Percentiles rank a stretch among this genome's conserved stretches.
These are phyloP conservation scores for Agrypnia vestita DNA, from an alignment of 1,140 invertebrate species.

Conservation along the genomic window DNA sequence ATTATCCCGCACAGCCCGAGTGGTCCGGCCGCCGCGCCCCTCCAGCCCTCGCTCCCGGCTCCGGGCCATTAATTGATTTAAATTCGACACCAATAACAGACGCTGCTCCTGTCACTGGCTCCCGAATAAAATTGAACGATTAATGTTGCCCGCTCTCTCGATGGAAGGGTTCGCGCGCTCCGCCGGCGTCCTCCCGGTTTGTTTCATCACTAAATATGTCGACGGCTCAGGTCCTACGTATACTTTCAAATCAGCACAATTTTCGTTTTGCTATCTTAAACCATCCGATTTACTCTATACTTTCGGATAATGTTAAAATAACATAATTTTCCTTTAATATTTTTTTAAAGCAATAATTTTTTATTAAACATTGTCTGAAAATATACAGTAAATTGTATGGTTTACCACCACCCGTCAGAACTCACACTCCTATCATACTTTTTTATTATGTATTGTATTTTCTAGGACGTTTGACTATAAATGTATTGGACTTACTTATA, in stretches of 20 bases:
- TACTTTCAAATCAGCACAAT: background rate
- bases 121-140: conserved; percentile 24
- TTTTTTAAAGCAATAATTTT: background rate
- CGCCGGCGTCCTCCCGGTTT: too few relatives aligned
- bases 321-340: background rate
- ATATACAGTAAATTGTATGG: background rate
- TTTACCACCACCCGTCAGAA: background rate
- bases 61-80: conserved; percentile 31
- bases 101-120: conserved; percentile 23
- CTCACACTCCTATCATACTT: too few relatives aligned
- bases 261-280: too few relatives aligned
- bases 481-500: too few relatives aligned
- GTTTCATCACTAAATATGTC: too few relatives aligned
- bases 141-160: background rate
- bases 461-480: too few relatives aligned
- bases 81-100: conserved; percentile 26
- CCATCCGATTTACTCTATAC: too few relatives aligned
- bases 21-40: too few relatives aligned
- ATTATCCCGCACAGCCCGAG: too few relatives aligned
- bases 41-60: conserved; percentile 1
- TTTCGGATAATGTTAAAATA: background rate
- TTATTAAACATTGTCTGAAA: too few relatives aligned
- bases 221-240: too few relatives aligned
- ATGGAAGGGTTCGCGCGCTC: background rate
- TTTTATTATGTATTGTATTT: too few relatives aligned